These are phyloP conservation scores for Corapipo altera DNA, from an alignment of 2,113 vertebrate genomes.

Conservation along the genomic window DNA sequence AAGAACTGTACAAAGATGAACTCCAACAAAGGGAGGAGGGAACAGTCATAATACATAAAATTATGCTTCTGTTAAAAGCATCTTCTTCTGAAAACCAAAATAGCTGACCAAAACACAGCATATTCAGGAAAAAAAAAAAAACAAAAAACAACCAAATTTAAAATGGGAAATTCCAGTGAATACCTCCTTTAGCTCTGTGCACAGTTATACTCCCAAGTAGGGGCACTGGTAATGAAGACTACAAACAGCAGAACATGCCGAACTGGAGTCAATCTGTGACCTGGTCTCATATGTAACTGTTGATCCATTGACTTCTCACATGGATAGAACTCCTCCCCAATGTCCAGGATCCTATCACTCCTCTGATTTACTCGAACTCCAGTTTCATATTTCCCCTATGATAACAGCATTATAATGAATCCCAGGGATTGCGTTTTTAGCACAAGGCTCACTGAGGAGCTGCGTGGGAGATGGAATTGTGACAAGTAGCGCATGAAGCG, in stretches of 20 bases:
- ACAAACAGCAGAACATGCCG: neutral
- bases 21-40: neutral
- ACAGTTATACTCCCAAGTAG: neutral
- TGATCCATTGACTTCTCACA: neutral
- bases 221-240: neutral
- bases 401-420: neutral
- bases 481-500: neutral
- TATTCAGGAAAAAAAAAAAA: neutral
- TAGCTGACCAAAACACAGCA: neutral
- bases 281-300: neutral
- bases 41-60: neutral
- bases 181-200: neutral
- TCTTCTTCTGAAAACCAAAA: neutral
- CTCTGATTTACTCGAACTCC: slow-evolving; percentile 7
- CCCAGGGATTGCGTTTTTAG: neutral
- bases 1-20: neutral
- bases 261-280: neutral
- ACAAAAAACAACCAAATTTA: neutral
- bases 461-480: neutral
- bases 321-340: neutral
- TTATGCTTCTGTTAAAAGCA: neutral
- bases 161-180: neutral
- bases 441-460: neutral
- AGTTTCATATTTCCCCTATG: neutral
- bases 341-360: neutral